Evolutionary conservation across 2,888 invertebrate species (phyloP).

Genomic region (Oegoconia quadripuncta): DNA sequence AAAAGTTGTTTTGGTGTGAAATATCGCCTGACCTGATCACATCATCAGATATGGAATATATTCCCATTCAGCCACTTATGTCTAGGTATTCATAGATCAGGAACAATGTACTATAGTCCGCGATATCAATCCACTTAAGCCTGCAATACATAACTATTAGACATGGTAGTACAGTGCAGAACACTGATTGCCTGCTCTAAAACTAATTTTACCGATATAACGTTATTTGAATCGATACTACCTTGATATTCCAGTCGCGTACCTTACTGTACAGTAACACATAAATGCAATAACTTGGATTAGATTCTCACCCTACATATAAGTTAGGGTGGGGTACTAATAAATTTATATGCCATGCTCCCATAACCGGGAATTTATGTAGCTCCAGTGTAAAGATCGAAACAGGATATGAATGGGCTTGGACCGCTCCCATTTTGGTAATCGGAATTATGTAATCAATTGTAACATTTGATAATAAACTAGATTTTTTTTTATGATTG

Average conservation of each 20-base stretch:
- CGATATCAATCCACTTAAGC: too few species aligned
- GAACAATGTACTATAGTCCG: too few species aligned
- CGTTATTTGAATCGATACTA: conserved; percentile 19
- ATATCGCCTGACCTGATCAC: too few species aligned
- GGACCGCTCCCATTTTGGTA: neutral
- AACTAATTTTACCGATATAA: neutral
- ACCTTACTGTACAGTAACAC: conserved; percentile 20
- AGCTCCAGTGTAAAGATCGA: conserved; percentile 24
- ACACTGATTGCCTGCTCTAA: neutral
- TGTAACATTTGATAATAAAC: too few species aligned
- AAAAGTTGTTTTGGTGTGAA: too few species aligned
- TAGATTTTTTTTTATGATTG: too few species aligned
- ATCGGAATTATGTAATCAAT: neutral
- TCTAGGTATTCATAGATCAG: too few species aligned
- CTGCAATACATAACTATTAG: too few species aligned
- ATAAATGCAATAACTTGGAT: conserved; percentile 46
- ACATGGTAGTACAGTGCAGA: neutral
- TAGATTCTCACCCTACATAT: conserved; percentile 27
- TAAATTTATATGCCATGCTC: conserved; percentile 27
- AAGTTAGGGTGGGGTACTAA: conserved; percentile 24
- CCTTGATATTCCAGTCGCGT: conserved; percentile 18
- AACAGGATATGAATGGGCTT: conserved; percentile 4
- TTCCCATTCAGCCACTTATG: too few species aligned
- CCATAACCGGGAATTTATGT: conserved; percentile 25
- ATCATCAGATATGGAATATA: too few species aligned